Evolutionary conservation across 2,797 vertebrate genomes (phyloP).

Genomic region (Sebastolobus altivelis): DNA sequence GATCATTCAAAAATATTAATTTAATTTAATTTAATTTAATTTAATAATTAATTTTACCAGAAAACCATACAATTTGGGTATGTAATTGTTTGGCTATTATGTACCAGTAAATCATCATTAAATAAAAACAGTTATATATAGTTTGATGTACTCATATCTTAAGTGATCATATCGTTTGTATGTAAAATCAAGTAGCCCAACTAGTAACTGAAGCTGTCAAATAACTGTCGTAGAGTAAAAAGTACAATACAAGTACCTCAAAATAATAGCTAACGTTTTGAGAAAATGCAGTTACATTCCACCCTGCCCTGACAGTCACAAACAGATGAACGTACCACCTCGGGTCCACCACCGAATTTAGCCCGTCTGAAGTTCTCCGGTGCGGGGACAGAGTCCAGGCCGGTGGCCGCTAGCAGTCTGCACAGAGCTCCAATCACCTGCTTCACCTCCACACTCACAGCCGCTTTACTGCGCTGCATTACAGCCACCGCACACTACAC

Average conservation of each 20-base stretch:
- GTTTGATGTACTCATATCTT: neutral
- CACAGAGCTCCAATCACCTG: constrained; percentile 80
- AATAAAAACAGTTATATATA: neutral
- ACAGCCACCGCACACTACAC: neutral
- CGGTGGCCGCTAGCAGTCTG: constrained; percentile 68
- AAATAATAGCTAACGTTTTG: neutral
- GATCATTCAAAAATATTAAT: no score
- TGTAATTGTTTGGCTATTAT: neutral
- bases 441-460: constrained; percentile 72
- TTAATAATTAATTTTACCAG: neutral
- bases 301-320: no score
- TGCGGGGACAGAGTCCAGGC: constrained; percentile 71
- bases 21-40: no score
- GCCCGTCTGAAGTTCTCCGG: constrained; percentile 84
- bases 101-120: neutral
- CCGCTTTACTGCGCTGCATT: constrained; percentile 58
- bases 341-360: constrained; percentile 78
- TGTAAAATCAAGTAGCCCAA: neutral
- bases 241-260: neutral
- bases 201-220: neutral
- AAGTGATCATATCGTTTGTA: neutral
- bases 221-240: neutral
- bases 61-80: neutral
- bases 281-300: neutral
- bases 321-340: constrained; percentile 70